Percentiles rank a stretch among this genome's conserved stretches.
Evolutionary conservation across 2,113 vertebrate genomes (phyloP).

Genomic region (Centropus unirufus): DNA sequence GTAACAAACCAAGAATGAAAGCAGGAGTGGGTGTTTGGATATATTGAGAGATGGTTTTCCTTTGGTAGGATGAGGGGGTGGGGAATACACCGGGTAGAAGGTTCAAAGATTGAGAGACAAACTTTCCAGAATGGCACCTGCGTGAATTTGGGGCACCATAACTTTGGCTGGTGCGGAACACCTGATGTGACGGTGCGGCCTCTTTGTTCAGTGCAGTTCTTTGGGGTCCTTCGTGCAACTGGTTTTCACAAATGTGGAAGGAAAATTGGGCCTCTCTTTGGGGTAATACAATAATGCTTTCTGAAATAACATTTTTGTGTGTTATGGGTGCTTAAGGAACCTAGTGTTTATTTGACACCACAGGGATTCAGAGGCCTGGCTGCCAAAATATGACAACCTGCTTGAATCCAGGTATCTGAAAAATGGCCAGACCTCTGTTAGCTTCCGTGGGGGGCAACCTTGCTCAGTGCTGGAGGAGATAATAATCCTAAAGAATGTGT

Average conservation of each 20-base stretch:
- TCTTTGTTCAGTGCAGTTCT: neutral
- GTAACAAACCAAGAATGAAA: constrained; percentile 54
- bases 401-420: neutral
- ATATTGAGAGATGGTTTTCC: constrained; percentile 70
- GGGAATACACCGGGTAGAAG: constrained; percentile 61
- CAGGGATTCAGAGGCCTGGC: neutral
- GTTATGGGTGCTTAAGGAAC: neutral
- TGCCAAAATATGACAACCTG: neutral
- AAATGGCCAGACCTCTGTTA: neutral
- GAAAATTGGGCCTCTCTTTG: neutral
- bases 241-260: neutral
- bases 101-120: constrained; percentile 10
- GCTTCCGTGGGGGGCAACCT: neutral
- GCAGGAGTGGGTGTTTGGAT: constrained; percentile 69
- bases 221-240: neutral
- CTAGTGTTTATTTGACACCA: neutral
- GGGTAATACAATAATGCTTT: neutral
- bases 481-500: neutral
- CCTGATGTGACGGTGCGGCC: neutral
- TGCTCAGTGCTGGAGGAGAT: neutral
- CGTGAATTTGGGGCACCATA: neutral
- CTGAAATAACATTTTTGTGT: neutral
- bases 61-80: constrained; percentile 66
- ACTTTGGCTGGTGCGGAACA: neutral
- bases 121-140: constrained; percentile 45